Base-by-base conservation (phyloP, 2,797 vertebrate species). In the Pyrocephalus nanus region DNA sequence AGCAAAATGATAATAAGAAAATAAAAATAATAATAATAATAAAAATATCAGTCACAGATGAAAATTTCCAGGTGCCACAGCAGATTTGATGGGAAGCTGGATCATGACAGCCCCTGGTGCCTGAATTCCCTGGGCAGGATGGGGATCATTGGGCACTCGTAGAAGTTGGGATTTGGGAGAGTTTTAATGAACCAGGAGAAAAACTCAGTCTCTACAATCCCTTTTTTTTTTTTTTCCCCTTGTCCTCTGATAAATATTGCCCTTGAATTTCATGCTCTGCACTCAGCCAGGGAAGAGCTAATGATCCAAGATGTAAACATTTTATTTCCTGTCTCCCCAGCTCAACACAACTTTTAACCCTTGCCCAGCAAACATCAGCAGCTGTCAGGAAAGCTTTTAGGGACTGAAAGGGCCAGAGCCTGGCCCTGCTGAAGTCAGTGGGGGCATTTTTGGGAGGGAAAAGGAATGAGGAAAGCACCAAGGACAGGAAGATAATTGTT, bases 321-420 rank as follows among this genome's bases (percentile, higher is more conserved):
- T 93, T 90, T 93, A 94, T 96, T 95, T 90, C 84, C 96, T 53
- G 81, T 88, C 93, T 95, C 95, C 76, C 45, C 32, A 84, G 91
- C 93, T 18, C 58, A 70, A 60, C 81, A 79, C 84, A 76, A 86
- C 96, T 97, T 97, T 98, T 96, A 97, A 98, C 97, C 89, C 94
- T 88, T 93, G 90, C 97, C 95, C 97, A 94, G 95, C 94, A 92
- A 96, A 84, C 57, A 76, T 80, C 96, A 93, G 96, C 96, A 91
- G 90, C 97, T 93, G 96, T 95, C 97, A 97, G 90, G 64, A 96
- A 97, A 94, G 95, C 96, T 40, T 95, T 97, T 77, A 94, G 45
- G 77, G 95, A 73, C 84, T 69, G 55, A 29, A 45, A 93, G 93
- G 73, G 58, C 50, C 61, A 88, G 72, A 92, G 90, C 65, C 58